Conservation (phyloP, 2,888 invertebrate species). For the Chelonus formosanus region DNA sequence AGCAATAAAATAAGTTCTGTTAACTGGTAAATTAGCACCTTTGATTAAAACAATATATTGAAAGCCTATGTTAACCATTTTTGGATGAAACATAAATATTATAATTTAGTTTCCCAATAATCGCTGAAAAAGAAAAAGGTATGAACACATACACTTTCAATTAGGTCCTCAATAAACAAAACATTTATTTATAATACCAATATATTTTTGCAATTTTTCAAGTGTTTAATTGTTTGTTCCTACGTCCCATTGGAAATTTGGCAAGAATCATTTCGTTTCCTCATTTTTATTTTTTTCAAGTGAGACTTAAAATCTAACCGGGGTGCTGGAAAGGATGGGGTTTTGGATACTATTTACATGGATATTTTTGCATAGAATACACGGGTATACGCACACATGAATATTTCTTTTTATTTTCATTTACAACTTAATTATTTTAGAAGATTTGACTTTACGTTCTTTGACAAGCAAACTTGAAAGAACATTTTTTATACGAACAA, state of each 20-base stretch:
- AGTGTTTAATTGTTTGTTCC: slow-evolving; percentile 47
- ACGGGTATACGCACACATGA: slow-evolving; percentile 49
- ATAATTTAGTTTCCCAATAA: too few relatives aligned
- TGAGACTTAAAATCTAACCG: slow-evolving; percentile 51
- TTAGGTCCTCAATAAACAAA: slow-evolving; percentile 34
- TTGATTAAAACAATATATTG: too few relatives aligned
- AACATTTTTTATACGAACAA: slow-evolving; percentile 9
- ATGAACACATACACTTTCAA: too few relatives aligned
- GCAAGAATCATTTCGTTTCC: slow-evolving; percentile 58
- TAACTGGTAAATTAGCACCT: too few relatives aligned
- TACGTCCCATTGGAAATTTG: slow-evolving; percentile 61
- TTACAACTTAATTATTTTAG: neutral
- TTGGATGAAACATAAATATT: too few relatives aligned
- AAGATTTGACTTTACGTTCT: too few relatives aligned
- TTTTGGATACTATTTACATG: slow-evolving; percentile 55
- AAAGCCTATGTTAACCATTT: too few relatives aligned
- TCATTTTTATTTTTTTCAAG: slow-evolving; percentile 29
- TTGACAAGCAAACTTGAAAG: neutral
- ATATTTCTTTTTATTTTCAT: slow-evolving; percentile 20
- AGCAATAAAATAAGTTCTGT: too few relatives aligned
- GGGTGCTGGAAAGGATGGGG: slow-evolving; percentile 30
- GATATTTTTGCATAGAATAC: slow-evolving; percentile 47
- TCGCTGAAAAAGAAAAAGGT: too few relatives aligned
- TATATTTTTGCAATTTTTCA: slow-evolving; percentile 61
- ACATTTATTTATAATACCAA: slow-evolving; percentile 62